These are phyloP conservation scores for Sclerurus mexicanus DNA, from an alignment of 2,113 vertebrate species.

Conservation along the genomic window DNA sequence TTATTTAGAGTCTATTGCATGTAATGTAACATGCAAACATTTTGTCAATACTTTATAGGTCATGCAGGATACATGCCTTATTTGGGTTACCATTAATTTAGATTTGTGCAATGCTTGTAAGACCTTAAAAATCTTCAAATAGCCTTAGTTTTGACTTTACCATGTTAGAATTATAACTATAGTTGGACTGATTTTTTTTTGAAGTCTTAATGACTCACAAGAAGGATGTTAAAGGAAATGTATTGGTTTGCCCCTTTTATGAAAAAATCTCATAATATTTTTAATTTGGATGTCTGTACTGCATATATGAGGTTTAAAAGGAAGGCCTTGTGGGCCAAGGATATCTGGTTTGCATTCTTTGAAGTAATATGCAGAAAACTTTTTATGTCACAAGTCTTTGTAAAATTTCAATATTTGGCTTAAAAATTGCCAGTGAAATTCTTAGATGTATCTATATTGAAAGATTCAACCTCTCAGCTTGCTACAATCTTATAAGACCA, in stretches of 20 bases:
- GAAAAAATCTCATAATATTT: background rate
- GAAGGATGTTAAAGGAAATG: background rate
- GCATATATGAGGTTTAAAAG: background rate
- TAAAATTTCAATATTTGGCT: background rate
- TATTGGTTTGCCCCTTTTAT: background rate
- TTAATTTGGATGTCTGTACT: background rate
- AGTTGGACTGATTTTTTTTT: background rate
- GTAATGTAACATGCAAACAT: background rate
- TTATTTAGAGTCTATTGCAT: background rate
- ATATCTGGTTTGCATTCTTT: background rate
- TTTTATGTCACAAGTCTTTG: background rate
- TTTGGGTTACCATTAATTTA: background rate
- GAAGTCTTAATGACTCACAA: background rate
- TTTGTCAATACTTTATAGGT: background rate
- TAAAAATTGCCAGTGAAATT: background rate
- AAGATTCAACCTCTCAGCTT: background rate
- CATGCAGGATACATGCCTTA: background rate
- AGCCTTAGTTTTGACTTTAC: background rate
- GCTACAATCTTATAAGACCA: background rate
- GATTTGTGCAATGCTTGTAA: background rate
- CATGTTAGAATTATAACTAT: background rate
- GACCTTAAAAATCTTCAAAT: background rate
- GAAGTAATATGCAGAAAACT: background rate
- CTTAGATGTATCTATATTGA: background rate
- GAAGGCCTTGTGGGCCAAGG: background rate